Evolutionary conservation across 2,888 invertebrate species (phyloP).

Genomic region (Cyaniris semiargus): DNA sequence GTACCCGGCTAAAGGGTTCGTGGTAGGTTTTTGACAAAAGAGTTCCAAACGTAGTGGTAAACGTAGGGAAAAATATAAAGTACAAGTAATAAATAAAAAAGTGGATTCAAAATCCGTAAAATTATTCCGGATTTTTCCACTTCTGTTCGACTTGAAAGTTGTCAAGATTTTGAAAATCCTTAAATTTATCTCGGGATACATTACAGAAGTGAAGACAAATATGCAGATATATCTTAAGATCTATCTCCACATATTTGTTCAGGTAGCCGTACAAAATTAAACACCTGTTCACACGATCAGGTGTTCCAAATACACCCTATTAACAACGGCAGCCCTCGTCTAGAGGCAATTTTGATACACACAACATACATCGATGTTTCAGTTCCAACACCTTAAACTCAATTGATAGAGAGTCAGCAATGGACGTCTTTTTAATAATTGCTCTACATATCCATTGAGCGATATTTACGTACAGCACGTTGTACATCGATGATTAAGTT

Average conservation of each 20-base stretch:
- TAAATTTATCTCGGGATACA: neutral
- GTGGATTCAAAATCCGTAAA: neutral
- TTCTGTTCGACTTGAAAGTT: neutral
- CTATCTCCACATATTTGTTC: slow-evolving; percentile 26
- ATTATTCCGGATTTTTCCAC: neutral
- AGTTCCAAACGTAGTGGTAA: too few species aligned
- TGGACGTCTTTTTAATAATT: slow-evolving; percentile 30
- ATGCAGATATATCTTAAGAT: slow-evolving; percentile 33
- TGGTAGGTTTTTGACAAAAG: too few species aligned
- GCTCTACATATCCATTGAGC: neutral
- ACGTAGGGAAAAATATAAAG: too few species aligned
- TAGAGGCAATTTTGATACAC: neutral
- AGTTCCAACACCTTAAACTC: neutral
- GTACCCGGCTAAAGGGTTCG: too few species aligned
- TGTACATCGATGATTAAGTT: slow-evolving; percentile 12
- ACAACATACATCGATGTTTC: slow-evolving; percentile 43
- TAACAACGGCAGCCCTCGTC: slow-evolving; percentile 38
- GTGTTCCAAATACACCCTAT: slow-evolving; percentile 52
- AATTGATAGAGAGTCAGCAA: slow-evolving; percentile 24
- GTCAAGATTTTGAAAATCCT: neutral
- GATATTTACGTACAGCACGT: neutral
- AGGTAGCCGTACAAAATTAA: slow-evolving; percentile 41
- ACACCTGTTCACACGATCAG: slow-evolving; percentile 63
- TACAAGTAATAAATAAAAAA: too few species aligned
- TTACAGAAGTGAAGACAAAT: neutral